phyloP scores from a whole-genome alignment of 2,113 vertebrate genomes.

The Silurus asotus region DNA sequence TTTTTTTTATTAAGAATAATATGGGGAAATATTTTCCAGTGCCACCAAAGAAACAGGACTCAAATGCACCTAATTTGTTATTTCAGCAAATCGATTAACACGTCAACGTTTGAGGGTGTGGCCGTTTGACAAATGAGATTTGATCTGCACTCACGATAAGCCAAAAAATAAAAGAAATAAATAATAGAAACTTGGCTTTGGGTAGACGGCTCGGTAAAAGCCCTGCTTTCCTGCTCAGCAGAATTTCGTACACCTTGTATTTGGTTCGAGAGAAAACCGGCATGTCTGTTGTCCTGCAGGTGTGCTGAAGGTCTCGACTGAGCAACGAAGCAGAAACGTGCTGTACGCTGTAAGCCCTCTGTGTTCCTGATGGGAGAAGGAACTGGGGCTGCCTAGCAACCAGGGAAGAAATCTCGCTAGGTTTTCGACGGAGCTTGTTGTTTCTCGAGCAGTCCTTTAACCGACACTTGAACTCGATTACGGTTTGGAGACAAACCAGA shows the following conservation, averaged over 20 bases:
- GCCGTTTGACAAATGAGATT: background rate
- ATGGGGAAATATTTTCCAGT: too few species aligned
- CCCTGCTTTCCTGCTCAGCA: background rate
- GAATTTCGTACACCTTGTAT: background rate
- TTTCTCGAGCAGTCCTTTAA: background rate
- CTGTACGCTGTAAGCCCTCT: background rate
- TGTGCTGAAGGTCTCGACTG: background rate
- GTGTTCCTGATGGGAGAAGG: background rate
- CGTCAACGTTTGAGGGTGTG: background rate
- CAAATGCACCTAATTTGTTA: too few species aligned
- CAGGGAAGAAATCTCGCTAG: background rate
- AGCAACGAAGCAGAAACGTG: background rate
- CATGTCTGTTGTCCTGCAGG: background rate
- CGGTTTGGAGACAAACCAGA: background rate
- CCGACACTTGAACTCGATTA: background rate
- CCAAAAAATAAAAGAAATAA: too few species aligned
- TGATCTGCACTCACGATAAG: background rate
- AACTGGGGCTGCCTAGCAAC: conserved; percentile 34
- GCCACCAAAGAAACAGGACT: too few species aligned
- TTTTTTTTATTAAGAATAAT: too few species aligned
- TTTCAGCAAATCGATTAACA: too few species aligned
- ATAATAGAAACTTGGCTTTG: background rate
- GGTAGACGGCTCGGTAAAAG: background rate
- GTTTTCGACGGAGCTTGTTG: conserved; percentile 1
- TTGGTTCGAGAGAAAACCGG: background rate